Conservation (phyloP, 2,797 vertebrate species). For the Phoebastria nigripes region DNA sequence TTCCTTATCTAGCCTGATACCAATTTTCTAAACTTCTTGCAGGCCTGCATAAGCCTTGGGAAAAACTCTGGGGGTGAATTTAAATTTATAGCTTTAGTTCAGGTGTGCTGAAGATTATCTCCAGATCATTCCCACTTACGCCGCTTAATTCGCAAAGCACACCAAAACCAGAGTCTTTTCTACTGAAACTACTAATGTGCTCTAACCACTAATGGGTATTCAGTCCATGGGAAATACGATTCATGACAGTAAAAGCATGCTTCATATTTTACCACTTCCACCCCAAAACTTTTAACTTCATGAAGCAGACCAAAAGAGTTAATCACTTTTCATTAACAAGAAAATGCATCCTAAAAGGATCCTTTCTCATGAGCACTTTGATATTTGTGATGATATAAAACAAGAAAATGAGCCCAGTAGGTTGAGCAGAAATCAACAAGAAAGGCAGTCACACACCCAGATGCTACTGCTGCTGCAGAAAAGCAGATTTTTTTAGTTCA, state of each 20-base stretch:
- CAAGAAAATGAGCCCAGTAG: neutral
- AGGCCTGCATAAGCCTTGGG: neutral
- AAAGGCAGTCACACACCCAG: conserved; percentile 28
- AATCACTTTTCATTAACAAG: neutral
- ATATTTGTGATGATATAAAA: neutral
- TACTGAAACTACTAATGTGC: neutral
- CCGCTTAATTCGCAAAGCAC: neutral
- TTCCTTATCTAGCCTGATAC: neutral
- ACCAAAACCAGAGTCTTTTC: neutral
- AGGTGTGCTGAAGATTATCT: neutral
- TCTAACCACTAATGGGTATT: neutral
- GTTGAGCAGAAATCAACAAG: conserved; percentile 10
- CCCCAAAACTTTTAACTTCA: neutral
- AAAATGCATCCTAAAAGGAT: neutral
- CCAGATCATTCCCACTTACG: neutral
- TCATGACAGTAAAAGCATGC: neutral
- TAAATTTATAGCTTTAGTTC: neutral
- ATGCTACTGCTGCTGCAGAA: conserved; percentile 26
- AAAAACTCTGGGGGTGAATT: neutral
- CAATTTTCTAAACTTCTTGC: neutral
- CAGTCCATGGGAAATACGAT: neutral
- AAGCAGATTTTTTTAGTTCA: conserved; percentile 12
- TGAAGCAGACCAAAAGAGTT: neutral
- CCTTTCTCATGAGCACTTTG: neutral
- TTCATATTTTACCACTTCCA: neutral